Conservation (phyloP, 2,113 vertebrate genomes). For the Apeltes quadracus region DNA sequence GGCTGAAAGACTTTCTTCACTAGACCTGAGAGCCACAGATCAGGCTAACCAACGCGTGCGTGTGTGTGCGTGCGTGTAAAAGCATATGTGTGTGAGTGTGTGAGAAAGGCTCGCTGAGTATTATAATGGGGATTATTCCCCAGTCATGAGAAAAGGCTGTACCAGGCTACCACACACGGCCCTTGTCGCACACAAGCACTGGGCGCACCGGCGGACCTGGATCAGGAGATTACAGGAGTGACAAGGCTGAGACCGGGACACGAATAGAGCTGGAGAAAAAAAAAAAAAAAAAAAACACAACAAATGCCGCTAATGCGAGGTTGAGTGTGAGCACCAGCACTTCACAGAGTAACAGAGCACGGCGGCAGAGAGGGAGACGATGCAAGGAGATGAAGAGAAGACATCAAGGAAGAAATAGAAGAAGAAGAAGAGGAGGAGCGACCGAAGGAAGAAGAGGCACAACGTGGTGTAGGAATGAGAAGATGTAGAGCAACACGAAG, state of each 20-base stretch:
- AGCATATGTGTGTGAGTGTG: slow-evolving; percentile 52
- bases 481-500: background rate
- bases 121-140: slow-evolving; percentile 82
- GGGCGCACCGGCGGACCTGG: slow-evolving; percentile 70
- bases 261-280: slow-evolving; percentile 13
- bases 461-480: background rate
- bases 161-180: slow-evolving; percentile 84
- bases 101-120: slow-evolving; percentile 59
- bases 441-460: background rate
- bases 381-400: background rate
- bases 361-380: slow-evolving; percentile 5
- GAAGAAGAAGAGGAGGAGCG: background rate
- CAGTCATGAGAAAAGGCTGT: slow-evolving; percentile 86
- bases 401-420: background rate
- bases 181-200: slow-evolving; percentile 81
- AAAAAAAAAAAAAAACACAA: slow-evolving; percentile 2
- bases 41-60: slow-evolving; percentile 36
- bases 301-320: slow-evolving; percentile 23
- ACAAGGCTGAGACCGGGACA: slow-evolving; percentile 36
- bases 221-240: slow-evolving; percentile 77
- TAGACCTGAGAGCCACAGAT: slow-evolving; percentile 55
- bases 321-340: slow-evolving; percentile 2
- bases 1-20: slow-evolving; percentile 56
- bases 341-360: slow-evolving; percentile 1
- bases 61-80: slow-evolving; percentile 40